Evolutionary conservation across 1,140 invertebrate genomes (phyloP), one percentile per base, ranked within the genome.

Genomic region (Macrobrachium rosenbergii): DNA sequence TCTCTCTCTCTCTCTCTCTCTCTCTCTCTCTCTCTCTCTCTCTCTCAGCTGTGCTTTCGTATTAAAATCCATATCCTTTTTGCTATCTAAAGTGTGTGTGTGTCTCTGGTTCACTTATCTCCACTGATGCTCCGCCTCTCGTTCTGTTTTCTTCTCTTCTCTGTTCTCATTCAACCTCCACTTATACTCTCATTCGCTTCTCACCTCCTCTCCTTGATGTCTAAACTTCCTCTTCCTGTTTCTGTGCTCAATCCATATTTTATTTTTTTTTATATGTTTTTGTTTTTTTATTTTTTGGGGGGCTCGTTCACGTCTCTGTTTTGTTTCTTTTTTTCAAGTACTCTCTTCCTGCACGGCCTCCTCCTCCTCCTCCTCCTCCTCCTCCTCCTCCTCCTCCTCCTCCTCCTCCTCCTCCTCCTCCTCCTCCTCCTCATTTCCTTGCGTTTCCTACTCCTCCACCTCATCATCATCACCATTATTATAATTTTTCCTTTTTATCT

Each of bases 21-120:
- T 45, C 43, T 16, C 28, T 37, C 28, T 75, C 28, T 75, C 72
- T 75, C 28, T 75, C 28, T 75, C 19, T 75, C 72, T 75, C 72
- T 75, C 28, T 37, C 72, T 75, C 72, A 16, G 11, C 23, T 23
- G 12, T 37, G 17, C 72, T 75, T 37, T 75, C 72, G 17, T 28
- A 16, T 28, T 75, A 16, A 19, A 16, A n/a, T 75, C 28, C 5
- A n/a, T 75, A 16, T 75, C 72, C 28, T 19, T 37, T 28, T 3
- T n/a, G 2, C 72, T 75, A 21, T 37, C 19, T 21, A 16, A 2
- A 16, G 72, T 73, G 14, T 23, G 17, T 75, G 16, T 75, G 2
- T 75, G 16, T 37, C 1, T 75, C 28, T 75, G 14, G 1, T 37
- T 75, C 28, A 16, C 2, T 75, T 75, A 2, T n/a, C 19, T 37